Evolutionary conservation across 2,113 vertebrate genomes (phyloP).

Genomic region (Octodon degus): DNA sequence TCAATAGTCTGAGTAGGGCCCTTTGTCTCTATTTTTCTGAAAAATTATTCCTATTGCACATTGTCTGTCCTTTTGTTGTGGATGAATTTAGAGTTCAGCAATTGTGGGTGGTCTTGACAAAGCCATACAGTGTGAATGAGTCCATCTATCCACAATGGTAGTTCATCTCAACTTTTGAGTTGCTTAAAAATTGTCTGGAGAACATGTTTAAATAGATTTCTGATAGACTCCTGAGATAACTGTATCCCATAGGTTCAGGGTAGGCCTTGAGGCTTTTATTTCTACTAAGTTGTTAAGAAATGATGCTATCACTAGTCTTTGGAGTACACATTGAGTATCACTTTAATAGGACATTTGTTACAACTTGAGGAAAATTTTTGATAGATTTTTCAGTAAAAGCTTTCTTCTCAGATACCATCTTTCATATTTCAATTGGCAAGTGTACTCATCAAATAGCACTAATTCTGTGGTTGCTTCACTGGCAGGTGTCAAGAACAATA

Average conservation of each 20-base stretch:
- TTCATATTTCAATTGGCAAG: background rate
- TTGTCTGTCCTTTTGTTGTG: background rate
- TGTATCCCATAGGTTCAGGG: background rate
- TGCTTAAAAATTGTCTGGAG: background rate
- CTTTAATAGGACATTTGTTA: background rate
- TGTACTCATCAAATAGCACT: background rate
- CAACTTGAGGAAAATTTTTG: constrained; percentile 34
- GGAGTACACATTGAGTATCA: background rate
- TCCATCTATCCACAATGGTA: background rate
- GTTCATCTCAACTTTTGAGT: background rate
- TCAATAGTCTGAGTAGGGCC: background rate
- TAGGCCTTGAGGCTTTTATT: background rate
- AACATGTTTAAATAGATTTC: background rate
- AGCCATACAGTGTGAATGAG: background rate
- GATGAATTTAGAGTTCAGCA: background rate
- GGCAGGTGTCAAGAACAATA: background rate
- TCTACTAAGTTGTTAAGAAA: background rate
- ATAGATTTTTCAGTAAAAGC: constrained; percentile 29
- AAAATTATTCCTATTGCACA: background rate
- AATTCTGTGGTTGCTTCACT: background rate
- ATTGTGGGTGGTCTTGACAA: background rate
- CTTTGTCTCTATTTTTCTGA: background rate
- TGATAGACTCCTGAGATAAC: background rate
- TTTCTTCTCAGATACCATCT: background rate
- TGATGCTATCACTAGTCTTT: background rate